These are phyloP conservation scores for Siphlonurus alternatus DNA, from an alignment of 2,888 invertebrate species.

Conservation along the genomic window DNA sequence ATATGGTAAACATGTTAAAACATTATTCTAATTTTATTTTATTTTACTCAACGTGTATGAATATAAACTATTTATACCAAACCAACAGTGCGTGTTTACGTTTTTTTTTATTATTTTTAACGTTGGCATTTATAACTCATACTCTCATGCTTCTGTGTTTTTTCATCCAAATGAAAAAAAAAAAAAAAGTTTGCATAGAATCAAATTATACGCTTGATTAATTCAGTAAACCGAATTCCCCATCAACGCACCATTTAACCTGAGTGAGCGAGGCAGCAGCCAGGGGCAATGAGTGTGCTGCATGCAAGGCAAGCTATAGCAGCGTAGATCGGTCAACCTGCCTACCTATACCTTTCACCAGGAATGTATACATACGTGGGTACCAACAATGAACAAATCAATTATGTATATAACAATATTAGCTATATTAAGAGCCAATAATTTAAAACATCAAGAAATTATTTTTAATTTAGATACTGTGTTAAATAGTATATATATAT, in stretches of 20 bases:
- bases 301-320: too few relatives aligned
- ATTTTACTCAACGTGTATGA: background rate
- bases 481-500: too few relatives aligned
- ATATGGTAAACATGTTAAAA: background rate
- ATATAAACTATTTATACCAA: background rate
- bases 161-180: background rate
- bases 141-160: background rate
- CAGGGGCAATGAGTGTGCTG: background rate
- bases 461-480: too few relatives aligned
- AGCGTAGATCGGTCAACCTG: too few relatives aligned
- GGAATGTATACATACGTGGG: too few relatives aligned
- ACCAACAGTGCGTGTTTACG: background rate
- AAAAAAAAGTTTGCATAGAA: background rate
- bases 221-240: background rate
- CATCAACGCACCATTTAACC: background rate
- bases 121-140: background rate
- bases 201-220: constrained; percentile 2
- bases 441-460: too few relatives aligned
- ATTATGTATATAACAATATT: too few relatives aligned
- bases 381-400: too few relatives aligned
- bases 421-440: too few relatives aligned
- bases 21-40: background rate
- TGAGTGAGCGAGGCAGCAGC: background rate
- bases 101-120: background rate
- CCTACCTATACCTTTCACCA: too few relatives aligned